Base-by-base conservation (phyloP, 2,888 invertebrate genomes). In the Stenodera caucasica region DNA sequence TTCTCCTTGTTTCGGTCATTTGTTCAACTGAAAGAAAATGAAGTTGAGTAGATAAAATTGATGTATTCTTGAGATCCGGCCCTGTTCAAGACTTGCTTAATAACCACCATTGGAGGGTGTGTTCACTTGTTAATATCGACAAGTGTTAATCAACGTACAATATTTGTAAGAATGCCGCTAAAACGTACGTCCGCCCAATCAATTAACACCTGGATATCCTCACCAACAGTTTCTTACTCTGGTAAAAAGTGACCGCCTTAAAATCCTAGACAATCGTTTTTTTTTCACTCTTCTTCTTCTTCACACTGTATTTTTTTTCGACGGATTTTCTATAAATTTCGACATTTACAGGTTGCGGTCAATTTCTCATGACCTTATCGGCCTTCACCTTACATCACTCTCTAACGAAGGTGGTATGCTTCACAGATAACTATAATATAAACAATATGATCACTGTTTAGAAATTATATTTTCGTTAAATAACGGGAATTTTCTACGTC, bases 281-380 rank as follows among this genome's bases (percentile, higher is more conserved):
- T 4, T 26, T 26, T 2, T 26, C 2, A 4, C 26, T 15, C 7
- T 12, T 40, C 2, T 40, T 18, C 18, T 11, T 4, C 1, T 21
- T 18, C 4, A 9, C 21, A 37, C 18, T 5, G 32, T 11, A n/a
- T n/a, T 26, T 26, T 33, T 33, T 23, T 30, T 8, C 7, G 45
- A 18, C 21, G 23, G 6, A n/a, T 45, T 45, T 45, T 12, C 9
- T 11, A 9, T 40, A 21, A 40, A 21, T 45, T 45, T 45, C 3
- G 12, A n/a, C 12, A 23, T 26, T 4, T 29, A 37, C 37, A 11
- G 21, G 55, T 54, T 29, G 49, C 63, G 63, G 63, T 63, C 63
- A 63, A 49, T 49, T 63, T 63, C 63, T 63, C 63, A 63, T 63
- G 63, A 63, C 63, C 63, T 57, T 55, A 62, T 40, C 63, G 63